These are phyloP conservation scores for Pemphredon lugubris DNA, from an alignment of 2,888 invertebrate genomes.

Conservation along the genomic window DNA sequence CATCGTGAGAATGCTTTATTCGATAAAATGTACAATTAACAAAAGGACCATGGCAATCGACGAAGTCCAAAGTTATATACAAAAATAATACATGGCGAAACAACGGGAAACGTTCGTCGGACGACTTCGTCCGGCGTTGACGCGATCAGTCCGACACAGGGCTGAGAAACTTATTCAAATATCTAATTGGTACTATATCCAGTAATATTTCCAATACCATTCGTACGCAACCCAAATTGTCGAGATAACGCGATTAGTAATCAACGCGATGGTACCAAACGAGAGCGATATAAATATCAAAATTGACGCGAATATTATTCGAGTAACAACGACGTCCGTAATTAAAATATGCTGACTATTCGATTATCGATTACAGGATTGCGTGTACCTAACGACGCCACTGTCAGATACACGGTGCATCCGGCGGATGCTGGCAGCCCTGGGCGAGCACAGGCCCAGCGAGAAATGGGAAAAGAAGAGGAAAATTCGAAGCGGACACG, in stretches of 20 bases:
- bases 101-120: not conserved
- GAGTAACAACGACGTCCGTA: no score
- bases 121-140: not conserved
- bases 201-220: no score
- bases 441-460: not conserved
- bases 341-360: no score
- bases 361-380: no score
- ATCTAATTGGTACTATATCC: no score
- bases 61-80: constrained; percentile 6
- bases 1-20: constrained; percentile 56
- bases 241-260: not conserved
- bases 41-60: constrained; percentile 6
- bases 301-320: no score
- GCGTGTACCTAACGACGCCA: not conserved
- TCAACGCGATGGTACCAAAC: not conserved
- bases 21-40: constrained; percentile 53
- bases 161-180: not conserved
- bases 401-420: not conserved
- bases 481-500: not conserved
- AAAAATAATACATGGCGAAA: constrained; percentile 18
- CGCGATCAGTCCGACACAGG: not conserved
- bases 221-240: no score
- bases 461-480: not conserved
- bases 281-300: no score
- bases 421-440: not conserved